phyloP scores from a whole-genome alignment of 2,113 vertebrate species.

The Mormyrus lacerda region DNA sequence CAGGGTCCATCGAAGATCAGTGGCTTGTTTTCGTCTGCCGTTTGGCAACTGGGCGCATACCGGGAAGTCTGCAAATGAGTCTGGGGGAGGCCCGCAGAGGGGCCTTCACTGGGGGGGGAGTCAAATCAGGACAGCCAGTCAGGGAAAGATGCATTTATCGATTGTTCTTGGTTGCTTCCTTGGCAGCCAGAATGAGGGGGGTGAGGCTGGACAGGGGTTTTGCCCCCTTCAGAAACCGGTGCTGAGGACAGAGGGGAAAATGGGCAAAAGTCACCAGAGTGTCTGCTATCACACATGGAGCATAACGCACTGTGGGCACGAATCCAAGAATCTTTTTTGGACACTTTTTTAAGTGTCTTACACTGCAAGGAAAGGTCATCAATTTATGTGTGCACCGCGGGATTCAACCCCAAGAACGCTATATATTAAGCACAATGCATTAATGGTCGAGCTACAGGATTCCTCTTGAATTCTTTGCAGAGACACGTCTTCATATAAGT shows the following conservation, averaged over 20 bases:
- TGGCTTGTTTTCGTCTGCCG: background rate
- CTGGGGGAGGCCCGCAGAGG: background rate
- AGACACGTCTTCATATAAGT: background rate
- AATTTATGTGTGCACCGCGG: background rate
- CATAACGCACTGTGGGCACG: background rate
- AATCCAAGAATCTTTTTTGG: background rate
- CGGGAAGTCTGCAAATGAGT: background rate
- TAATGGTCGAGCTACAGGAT: background rate
- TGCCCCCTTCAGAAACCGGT: slow-evolving; percentile 91
- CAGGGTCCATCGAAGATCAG: background rate
- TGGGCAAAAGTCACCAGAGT: background rate
- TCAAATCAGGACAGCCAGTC: background rate
- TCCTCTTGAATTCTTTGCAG: background rate
- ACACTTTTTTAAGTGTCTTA: background rate
- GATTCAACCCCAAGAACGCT: background rate
- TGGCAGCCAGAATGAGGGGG: slow-evolving; percentile 86
- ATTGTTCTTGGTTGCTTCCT: slow-evolving; percentile 92
- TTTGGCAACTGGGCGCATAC: background rate
- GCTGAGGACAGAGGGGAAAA: slow-evolving; percentile 52
- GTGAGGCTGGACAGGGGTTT: slow-evolving; percentile 93
- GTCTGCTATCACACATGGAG: background rate
- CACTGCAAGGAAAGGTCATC: background rate
- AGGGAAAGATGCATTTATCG: slow-evolving; percentile 53
- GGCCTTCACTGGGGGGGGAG: background rate
- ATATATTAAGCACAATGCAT: background rate